Conservation (phyloP, 2,797 vertebrate genomes). For the Pantherophis vulpinus region DNA sequence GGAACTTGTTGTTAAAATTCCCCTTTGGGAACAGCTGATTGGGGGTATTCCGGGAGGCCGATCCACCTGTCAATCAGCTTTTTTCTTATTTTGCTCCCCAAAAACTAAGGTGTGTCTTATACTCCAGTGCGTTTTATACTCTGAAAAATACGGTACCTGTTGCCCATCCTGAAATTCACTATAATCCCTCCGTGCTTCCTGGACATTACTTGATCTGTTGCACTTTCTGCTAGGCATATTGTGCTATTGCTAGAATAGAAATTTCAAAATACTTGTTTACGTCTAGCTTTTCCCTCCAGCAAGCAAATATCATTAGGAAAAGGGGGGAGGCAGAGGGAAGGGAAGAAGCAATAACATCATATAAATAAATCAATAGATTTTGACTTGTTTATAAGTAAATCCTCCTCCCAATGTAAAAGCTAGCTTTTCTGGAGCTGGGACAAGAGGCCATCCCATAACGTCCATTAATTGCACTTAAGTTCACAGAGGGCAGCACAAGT, state of each 20-base stretch:
- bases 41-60: too few relatives aligned
- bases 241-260: not conserved
- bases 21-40: too few relatives aligned
- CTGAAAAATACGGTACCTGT: not conserved
- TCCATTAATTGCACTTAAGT: not conserved
- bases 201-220: not conserved
- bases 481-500: not conserved
- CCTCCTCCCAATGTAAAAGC: not conserved
- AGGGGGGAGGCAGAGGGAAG: not conserved
- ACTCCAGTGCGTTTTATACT: too few relatives aligned
- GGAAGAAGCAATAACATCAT: not conserved
- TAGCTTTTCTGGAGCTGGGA: not conserved
- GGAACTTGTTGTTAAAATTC: too few relatives aligned
- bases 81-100: too few relatives aligned
- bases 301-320: not conserved
- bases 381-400: not conserved
- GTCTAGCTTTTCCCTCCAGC: not conserved
- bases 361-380: not conserved
- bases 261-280: not conserved
- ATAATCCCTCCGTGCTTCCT: not conserved
- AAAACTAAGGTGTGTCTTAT: too few relatives aligned
- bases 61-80: too few relatives aligned
- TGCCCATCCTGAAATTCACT: not conserved
- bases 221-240: not conserved
- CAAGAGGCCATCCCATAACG: not conserved